These are phyloP conservation scores for Teleogryllus oceanicus DNA, from an alignment of 2,888 invertebrate species.

Conservation along the genomic window DNA sequence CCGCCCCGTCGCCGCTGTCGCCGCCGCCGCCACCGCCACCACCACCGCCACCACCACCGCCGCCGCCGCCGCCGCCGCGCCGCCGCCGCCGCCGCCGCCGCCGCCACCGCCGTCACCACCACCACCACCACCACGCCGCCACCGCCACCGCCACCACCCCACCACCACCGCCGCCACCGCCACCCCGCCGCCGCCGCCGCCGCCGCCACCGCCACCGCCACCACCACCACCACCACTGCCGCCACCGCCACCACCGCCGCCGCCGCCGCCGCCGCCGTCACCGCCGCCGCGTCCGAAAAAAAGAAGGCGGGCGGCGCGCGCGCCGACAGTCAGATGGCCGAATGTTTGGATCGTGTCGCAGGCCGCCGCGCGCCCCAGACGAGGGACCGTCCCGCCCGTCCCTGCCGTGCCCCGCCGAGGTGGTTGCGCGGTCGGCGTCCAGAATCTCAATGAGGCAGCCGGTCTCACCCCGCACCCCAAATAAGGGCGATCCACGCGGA, in stretches of 20 bases:
- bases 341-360: background rate
- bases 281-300: background rate
- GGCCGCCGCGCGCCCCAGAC: no score
- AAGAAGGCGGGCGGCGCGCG: background rate
- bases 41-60: no score
- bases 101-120: background rate
- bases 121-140: no score
- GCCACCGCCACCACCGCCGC: background rate
- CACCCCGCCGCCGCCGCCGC: conserved; percentile 10
- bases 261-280: no score
- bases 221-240: no score
- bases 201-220: background rate
- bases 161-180: background rate
- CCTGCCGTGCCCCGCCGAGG: background rate
- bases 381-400: background rate
- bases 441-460: background rate
- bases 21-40: background rate
- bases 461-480: background rate
- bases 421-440: background rate
- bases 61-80: background rate
- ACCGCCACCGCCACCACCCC: no score
- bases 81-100: no score
- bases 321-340: conserved; percentile 18
- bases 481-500: background rate
- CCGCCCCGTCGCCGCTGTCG: no score